Evolutionary conservation across 2,797 vertebrate genomes (phyloP).

Genomic region (Rhinella marina): DNA sequence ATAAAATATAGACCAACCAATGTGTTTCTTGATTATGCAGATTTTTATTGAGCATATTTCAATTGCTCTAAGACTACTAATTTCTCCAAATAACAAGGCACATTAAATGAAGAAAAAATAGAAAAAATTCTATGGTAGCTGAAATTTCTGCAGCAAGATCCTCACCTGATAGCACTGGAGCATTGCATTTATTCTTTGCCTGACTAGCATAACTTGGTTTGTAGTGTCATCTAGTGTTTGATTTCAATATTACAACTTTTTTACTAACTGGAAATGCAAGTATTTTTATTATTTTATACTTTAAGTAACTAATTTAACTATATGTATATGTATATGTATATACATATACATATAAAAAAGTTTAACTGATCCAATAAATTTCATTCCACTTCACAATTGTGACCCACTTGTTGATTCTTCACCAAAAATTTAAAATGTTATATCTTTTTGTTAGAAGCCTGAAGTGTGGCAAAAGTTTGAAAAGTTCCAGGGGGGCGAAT

Average conservation of each 20-base stretch:
- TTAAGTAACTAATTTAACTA: no score
- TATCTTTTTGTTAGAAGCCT: no score
- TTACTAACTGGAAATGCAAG: no score
- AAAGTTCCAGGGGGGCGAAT: no score
- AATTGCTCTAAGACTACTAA: neutral
- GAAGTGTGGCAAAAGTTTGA: no score
- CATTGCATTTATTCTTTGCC: neutral
- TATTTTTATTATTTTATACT: no score
- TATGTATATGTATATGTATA: no score
- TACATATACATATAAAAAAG: no score
- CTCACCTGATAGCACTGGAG: neutral
- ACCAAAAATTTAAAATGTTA: no score
- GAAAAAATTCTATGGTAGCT: constrained; percentile 14
- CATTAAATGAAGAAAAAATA: neutral
- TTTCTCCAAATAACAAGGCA: neutral
- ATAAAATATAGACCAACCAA: constrained; percentile 53
- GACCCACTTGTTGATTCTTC: no score
- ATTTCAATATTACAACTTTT: constrained; percentile 1
- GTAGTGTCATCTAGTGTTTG: constrained; percentile 19
- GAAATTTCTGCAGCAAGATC: neutral
- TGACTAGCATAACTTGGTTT: neutral
- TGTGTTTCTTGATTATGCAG: neutral
- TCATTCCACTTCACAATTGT: no score
- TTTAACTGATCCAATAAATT: no score
- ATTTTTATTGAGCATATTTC: constrained; percentile 1